Evolutionary conservation across 1,140 invertebrate species (phyloP).

Genomic region (Gonatopus flavifemur): DNA sequence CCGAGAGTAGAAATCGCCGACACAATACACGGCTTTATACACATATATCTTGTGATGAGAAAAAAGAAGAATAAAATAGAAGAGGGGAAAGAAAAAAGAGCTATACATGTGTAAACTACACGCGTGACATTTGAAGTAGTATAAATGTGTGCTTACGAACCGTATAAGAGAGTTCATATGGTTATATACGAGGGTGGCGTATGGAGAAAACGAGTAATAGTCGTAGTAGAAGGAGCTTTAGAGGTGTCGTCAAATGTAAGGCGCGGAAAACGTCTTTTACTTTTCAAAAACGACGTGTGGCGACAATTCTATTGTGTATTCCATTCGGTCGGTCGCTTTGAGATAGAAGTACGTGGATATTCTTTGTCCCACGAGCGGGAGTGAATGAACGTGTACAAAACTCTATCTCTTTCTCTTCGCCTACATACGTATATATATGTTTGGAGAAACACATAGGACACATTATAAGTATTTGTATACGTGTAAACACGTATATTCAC

Average conservation of each 20-base stretch:
- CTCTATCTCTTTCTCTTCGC: not conserved
- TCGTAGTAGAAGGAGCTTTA: not conserved
- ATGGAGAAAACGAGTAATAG: not conserved
- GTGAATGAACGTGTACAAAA: no score
- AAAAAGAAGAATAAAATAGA: no score
- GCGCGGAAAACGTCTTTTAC: constrained; percentile 29
- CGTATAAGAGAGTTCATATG: no score
- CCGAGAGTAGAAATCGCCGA: no score
- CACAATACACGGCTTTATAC: no score
- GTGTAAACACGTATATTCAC: not conserved
- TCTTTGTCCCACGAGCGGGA: constrained; percentile 18
- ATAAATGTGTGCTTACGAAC: no score
- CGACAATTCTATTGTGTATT: constrained; percentile 49
- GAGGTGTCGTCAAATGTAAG: constrained; percentile 19
- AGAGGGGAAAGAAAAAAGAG: no score
- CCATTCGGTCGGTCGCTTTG: constrained; percentile 47
- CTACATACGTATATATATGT: not conserved
- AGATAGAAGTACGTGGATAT: constrained; percentile 40
- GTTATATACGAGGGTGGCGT: no score
- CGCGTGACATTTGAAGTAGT: no score
- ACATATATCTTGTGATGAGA: no score
- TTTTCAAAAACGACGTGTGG: constrained; percentile 31
- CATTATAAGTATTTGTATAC: not conserved
- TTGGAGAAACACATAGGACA: no score
- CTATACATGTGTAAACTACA: no score